Conservation (phyloP, 2,888 invertebrate genomes). For the Cephus pulcher region DNA sequence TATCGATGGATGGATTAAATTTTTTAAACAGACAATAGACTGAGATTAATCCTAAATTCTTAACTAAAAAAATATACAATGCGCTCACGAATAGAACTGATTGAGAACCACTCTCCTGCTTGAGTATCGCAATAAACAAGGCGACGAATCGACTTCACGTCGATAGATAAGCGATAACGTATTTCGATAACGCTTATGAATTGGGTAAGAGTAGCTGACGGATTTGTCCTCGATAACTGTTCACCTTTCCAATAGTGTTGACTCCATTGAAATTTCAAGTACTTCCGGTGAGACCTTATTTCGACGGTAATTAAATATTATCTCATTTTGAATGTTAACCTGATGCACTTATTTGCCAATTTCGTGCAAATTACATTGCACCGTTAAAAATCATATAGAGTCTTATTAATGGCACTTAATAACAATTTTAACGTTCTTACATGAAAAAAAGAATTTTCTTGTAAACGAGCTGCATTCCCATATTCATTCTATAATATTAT, state of each 20-base stretch:
- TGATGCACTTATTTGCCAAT: not conserved
- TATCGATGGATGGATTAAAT: not conserved
- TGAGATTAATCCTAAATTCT: not conserved
- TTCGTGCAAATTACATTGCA: not conserved
- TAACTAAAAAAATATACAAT: not conserved
- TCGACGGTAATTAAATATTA: not conserved
- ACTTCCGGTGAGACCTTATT: not conserved
- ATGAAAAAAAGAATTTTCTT: not conserved
- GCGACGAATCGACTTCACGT: not conserved
- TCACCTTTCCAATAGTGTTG: not conserved
- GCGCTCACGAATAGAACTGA: not conserved
- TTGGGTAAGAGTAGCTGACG: not conserved
- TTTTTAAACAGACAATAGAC: not conserved
- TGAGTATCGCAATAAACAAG: not conserved
- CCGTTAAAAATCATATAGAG: not conserved
- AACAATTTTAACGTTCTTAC: not conserved
- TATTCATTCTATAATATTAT: not conserved
- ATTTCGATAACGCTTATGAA: not conserved
- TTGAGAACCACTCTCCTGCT: not conserved
- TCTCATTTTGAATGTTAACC: not conserved
- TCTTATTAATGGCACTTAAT: not conserved
- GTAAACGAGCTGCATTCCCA: not conserved
- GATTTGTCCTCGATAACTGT: not conserved
- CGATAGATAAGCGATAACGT: not conserved
- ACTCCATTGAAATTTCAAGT: not conserved